phyloP scores from a whole-genome alignment of 2,113 vertebrate genomes.

The Acrocephalus kingi region DNA sequence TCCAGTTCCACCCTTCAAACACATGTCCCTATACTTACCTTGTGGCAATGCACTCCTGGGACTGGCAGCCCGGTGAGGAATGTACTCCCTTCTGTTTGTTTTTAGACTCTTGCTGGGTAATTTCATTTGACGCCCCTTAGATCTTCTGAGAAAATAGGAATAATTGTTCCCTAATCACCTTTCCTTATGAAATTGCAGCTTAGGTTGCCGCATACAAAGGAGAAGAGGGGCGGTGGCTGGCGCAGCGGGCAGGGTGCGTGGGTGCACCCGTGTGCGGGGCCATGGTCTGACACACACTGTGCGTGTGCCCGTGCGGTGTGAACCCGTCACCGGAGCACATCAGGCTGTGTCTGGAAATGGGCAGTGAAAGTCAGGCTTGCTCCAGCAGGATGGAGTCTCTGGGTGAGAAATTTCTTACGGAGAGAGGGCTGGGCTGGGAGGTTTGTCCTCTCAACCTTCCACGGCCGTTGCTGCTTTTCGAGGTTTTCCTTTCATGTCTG shows the following conservation, averaged over 20 bases:
- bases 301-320: fast-evolving
- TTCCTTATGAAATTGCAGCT: background rate
- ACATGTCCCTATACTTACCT: background rate
- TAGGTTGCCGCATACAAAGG: background rate
- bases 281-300: background rate
- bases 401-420: background rate
- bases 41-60: fast-evolving
- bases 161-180: constrained; percentile 30
- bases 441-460: background rate
- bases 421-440: background rate
- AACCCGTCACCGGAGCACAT: fast-evolving
- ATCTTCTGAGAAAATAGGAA: constrained; percentile 31
- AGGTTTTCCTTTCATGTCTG: background rate
- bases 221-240: background rate
- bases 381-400: background rate
- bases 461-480: background rate
- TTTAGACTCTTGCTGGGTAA: background rate
- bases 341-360: fast-evolving
- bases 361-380: background rate
- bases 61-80: background rate
- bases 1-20: background rate
- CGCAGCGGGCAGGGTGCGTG: background rate
- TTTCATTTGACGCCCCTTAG: constrained; percentile 22
- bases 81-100: background rate
- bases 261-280: background rate